phyloP scores from a whole-genome alignment of 2,113 vertebrate genomes.

The Lynx canadensis region DNA sequence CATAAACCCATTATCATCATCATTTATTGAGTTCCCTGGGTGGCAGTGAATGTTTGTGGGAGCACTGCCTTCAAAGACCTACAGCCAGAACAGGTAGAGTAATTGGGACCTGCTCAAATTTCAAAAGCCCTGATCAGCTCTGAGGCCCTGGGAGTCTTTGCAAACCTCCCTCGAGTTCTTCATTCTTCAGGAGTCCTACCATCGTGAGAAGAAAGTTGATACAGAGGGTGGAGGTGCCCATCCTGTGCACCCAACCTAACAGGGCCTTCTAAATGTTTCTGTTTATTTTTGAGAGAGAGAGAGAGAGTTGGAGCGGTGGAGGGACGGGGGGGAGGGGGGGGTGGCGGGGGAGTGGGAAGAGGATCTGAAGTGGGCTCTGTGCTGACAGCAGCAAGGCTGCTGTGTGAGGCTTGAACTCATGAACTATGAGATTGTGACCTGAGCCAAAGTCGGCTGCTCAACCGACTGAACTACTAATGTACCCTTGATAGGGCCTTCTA shows the following conservation, averaged over 20 bases:
- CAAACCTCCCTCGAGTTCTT: not conserved
- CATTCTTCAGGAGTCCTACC: not conserved
- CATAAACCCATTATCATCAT: not conserved
- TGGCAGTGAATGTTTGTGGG: not conserved
- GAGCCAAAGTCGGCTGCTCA: no score
- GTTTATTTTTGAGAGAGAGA: no score
- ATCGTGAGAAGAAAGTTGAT: not conserved
- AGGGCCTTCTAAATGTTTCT: not conserved
- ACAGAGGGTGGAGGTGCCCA: not conserved
- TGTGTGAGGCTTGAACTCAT: no score
- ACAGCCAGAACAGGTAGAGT: not conserved
- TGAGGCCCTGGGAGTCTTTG: not conserved
- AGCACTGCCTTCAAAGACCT: not conserved
- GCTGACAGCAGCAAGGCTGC: no score
- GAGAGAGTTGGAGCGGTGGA: no score
- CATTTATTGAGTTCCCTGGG: not conserved
- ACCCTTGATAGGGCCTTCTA: not conserved
- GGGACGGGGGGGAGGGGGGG: no score
- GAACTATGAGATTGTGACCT: no score
- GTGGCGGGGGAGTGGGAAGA: accelerated
- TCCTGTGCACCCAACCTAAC: not conserved
- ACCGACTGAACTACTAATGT: no score
- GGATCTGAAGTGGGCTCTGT: no score
- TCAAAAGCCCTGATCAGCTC: not conserved
- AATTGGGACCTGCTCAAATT: not conserved